Evolutionary conservation across 2,888 invertebrate species (phyloP), one percentile per base, ranked within the genome.

Genomic region (Chloroclystis v-ata): DNA sequence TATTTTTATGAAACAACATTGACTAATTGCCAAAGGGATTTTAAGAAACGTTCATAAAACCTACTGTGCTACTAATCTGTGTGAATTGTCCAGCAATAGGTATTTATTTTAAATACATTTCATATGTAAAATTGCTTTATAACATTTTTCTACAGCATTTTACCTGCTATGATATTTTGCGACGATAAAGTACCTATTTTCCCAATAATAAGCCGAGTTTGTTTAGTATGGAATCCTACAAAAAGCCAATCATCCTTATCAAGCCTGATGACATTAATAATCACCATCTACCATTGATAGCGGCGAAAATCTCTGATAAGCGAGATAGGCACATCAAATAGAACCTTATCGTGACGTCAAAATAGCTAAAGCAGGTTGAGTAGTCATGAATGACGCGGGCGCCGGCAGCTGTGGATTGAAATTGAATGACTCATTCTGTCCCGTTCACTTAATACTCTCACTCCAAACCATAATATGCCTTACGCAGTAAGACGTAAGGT

Each of bases 321-420:
- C 16, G n/a, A 20, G 33, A 35, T 35, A 35, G 7, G 20, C 16
- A 73, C 62, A 58, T 13, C 32, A 16, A 33, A 16, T 33, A 58
- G 57, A 46, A 56, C 66, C 62, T 64, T 71, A 70, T 44, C 0
- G 0, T 61, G 50, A 63, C 60, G 67, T 53, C 45, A 65, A 65
- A 73, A 48, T 51, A 57, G 44, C 47, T 56, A 66, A 61, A 66
- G 67, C 66, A 50, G 59, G 61, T 61, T 68, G 61, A 43, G 39
- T 50, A 54, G 52, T 67, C 68, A 72, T 81, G 78, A 82, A 83
- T 84, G 84, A 84, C 80, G 75, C 72, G 69, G 78, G 75, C 20
- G 20, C 20, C 20, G 20, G 20, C 78, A 74, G 77, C 76, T 76
- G 79, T 74, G 66, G 61, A 65, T 41, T 67, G 65, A 74, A 65